Conservation (phyloP, 2,113 vertebrate species). For the Haplochromis burtoni region DNA sequence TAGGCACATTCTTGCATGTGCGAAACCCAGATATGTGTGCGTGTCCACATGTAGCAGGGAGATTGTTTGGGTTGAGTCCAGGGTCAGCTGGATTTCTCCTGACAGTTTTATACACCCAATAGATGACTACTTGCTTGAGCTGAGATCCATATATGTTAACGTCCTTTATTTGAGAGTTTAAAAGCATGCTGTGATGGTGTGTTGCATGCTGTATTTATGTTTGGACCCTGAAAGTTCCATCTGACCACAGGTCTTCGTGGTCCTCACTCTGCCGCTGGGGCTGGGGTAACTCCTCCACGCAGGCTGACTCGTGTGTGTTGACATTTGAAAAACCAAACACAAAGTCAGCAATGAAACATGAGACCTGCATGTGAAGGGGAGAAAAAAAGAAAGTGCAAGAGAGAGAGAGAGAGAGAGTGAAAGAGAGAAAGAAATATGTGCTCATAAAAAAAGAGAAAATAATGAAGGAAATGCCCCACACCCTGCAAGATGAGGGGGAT, state of each 20-base stretch:
- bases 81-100: constrained; percentile 64
- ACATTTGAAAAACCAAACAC: constrained; percentile 60
- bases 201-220: constrained; percentile 50
- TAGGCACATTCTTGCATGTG: neutral
- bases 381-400: neutral
- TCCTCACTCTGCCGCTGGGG: neutral
- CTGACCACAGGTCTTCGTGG: neutral
- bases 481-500: constrained; percentile 42
- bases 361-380: neutral
- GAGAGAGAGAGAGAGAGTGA: neutral
- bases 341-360: constrained; percentile 57
- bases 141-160: constrained; percentile 29
- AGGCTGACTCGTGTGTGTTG: constrained; percentile 48
- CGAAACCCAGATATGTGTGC: neutral
- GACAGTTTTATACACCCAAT: constrained; percentile 69
- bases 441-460: constrained; percentile 34
- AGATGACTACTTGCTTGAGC: constrained; percentile 39
- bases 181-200: constrained; percentile 40
- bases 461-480: constrained; percentile 42
- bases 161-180: constrained; percentile 45
- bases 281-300: constrained; percentile 22
- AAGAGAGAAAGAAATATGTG: neutral
- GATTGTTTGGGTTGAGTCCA: constrained; percentile 69
- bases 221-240: constrained; percentile 28
- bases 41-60: neutral